Base-by-base conservation (phyloP, 2,888 invertebrate species). In the Eupithecia subfuscata region DNA sequence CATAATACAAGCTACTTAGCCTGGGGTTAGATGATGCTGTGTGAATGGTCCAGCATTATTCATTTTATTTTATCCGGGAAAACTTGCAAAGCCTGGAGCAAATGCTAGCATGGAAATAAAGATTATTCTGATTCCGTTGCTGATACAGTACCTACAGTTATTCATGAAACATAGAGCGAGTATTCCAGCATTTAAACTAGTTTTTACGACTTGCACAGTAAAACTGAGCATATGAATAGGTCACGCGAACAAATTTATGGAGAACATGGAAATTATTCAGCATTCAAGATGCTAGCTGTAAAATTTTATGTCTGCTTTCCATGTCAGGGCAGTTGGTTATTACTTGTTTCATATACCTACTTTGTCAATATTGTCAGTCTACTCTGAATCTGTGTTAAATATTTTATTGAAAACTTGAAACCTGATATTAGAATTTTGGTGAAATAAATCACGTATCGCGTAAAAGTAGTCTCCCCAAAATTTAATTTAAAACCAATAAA, bases 221-320 rank as follows among this genome's bases (percentile, higher is more conserved):
- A 70, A 77, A 75, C 74, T 71, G 69, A 74, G 63, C 69, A 43
- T 63, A 71, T 70, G 67, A 73, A 74, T 76, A 71, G 73, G 70
- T 75, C 70, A 79, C 60, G 69, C 60, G 73, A 73, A 64, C 67
- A 70, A 65, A 76, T 74, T 56, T 76, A 77, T 71, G 73, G 78
- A 78, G 76, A 81, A 80, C 78, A 77, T 79, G 77, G 75, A 74
- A 78, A 81, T 80, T 77, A 79, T 80, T 77, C 78, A 69, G 75
- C 81, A 75, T 77, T 68, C 76, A 79, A 79, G 80, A 81, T 76
- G 80, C 79, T 72, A 40, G 81, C 70, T 69, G 75, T 81, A 79
- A 80, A 81, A 80, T 80, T 81, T 81, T 80, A 81, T 79, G 74
- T 73, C 73, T 72, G 77, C 74, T 78, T 75, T 78, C 73, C 71